Percentiles rank a stretch among this genome's conserved stretches.
phyloP scores from a whole-genome alignment of 2,113 vertebrate species.

The Triplophysa tibetana region DNA sequence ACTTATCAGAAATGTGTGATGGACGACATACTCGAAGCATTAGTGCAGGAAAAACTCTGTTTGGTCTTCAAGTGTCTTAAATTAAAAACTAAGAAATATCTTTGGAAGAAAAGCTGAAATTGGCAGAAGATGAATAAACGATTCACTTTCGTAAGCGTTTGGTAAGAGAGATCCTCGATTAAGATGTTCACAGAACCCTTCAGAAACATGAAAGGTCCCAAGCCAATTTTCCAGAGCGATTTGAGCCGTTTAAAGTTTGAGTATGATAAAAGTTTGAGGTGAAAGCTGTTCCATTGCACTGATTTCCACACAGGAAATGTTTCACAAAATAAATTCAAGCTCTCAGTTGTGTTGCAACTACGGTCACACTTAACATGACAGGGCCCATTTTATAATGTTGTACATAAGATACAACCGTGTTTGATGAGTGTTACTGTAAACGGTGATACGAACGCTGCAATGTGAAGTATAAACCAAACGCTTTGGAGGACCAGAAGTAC shows the following conservation, averaged over 20 bases:
- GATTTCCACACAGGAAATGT: slow-evolving; percentile 42
- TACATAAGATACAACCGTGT: not conserved
- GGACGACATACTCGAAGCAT: slow-evolving; percentile 11
- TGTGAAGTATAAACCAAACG: slow-evolving; percentile 24
- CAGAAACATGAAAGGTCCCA: slow-evolving; percentile 21
- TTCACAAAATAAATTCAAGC: slow-evolving; percentile 18
- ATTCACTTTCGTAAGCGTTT: slow-evolving; percentile 20
- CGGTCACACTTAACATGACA: not conserved
- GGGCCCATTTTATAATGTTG: not conserved
- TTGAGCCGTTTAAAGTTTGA: not conserved
- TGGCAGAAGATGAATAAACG: not conserved
- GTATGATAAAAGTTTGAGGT: slow-evolving; percentile 33
- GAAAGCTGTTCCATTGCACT: slow-evolving; percentile 56
- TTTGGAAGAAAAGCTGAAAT: slow-evolving; percentile 20
- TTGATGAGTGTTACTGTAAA: not conserved
- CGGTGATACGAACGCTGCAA: not conserved
- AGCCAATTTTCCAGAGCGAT: slow-evolving; percentile 18
- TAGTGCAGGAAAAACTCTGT: slow-evolving; percentile 5
- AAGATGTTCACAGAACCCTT: slow-evolving; percentile 17
- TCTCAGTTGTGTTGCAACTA: not conserved
- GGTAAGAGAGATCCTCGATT: not conserved
- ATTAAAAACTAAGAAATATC: slow-evolving; percentile 17
- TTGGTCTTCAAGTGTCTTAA: slow-evolving; percentile 46
- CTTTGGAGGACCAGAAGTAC: slow-evolving; percentile 45
- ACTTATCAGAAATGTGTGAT: not conserved